These are phyloP conservation scores for Netelia virgata DNA, from an alignment of 2,888 invertebrate species.

Conservation along the genomic window DNA sequence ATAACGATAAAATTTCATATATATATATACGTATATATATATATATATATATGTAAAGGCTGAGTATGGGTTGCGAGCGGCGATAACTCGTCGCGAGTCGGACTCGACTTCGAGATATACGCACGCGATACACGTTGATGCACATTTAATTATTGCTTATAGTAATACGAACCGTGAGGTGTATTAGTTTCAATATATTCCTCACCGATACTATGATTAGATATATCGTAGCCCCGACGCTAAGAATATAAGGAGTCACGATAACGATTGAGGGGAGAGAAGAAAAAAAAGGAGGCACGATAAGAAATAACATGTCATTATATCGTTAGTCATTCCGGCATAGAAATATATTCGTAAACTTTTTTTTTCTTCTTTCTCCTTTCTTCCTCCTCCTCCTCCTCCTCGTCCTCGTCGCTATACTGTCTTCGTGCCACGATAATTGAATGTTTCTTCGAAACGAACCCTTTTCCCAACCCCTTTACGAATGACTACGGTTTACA, in stretches of 20 bases:
- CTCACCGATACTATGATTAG: constrained; percentile 51
- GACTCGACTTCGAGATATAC: constrained; percentile 45
- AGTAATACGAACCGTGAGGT: constrained; percentile 32
- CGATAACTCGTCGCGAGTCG: constrained; percentile 59
- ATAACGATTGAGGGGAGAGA: not conserved
- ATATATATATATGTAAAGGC: not conserved
- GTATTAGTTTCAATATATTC: constrained; percentile 59
- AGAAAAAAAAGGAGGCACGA: constrained; percentile 40
- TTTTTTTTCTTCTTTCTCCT: not conserved
- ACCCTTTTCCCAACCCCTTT: constrained; percentile 54
- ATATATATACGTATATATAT: not conserved
- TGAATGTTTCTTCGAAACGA: constrained; percentile 61
- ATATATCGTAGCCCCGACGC: not conserved
- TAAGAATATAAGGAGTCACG: not conserved
- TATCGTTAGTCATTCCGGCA: constrained; percentile 56
- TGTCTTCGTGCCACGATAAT: constrained; percentile 47
- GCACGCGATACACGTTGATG: constrained; percentile 57
- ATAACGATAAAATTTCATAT: constrained; percentile 51
- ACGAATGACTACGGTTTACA: constrained; percentile 14
- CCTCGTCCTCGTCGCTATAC: constrained; percentile 5
- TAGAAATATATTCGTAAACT: constrained; percentile 6
- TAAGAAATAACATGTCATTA: constrained; percentile 64
- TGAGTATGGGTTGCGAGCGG: not conserved
- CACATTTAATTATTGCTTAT: constrained; percentile 63
- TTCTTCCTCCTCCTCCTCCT: too few species aligned